Conservation (phyloP, 2,888 invertebrate species). For the Acanthosoma haemorrhoidale region DNA sequence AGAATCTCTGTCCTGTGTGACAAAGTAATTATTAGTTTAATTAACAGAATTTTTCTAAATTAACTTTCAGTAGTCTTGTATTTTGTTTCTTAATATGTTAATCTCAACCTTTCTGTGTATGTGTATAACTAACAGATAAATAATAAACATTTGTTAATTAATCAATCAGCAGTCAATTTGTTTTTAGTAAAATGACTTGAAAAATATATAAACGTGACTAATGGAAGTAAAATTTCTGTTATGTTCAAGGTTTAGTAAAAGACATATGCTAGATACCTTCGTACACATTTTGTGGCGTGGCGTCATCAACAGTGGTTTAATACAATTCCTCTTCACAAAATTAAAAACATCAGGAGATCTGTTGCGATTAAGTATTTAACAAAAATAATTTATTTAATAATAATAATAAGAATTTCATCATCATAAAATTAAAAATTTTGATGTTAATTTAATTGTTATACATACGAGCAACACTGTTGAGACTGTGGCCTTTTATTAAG, state of each 20-base stretch:
- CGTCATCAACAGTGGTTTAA: slow-evolving; percentile 8
- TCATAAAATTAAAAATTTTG: not conserved
- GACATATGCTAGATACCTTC: slow-evolving; percentile 22
- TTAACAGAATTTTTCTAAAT: no score
- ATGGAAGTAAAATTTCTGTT: no score
- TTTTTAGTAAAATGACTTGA: not conserved
- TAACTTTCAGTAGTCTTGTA: no score
- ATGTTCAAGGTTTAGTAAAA: no score
- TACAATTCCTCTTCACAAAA: slow-evolving; percentile 13
- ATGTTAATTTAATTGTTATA: not conserved
- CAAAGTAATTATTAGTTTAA: not conserved
- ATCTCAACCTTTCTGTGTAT: no score
- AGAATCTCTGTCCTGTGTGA: slow-evolving; percentile 3
- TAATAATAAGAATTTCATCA: no score
- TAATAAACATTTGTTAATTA: no score
- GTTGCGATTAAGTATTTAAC: no score
- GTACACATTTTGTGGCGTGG: slow-evolving; percentile 11
- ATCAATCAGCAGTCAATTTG: not conserved
- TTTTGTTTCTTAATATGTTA: no score
- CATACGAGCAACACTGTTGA: slow-evolving; percentile 16
- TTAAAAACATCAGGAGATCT: slow-evolving; percentile 23
- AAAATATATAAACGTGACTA: no score
- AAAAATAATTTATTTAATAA: no score
- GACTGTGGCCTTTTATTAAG: slow-evolving; percentile 40
- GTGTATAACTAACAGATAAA: no score